Percentiles rank a stretch among this genome's conserved stretches.
Evolutionary conservation across 2,113 vertebrate genomes (phyloP).

Genomic region (Callithrix jacchus): DNA sequence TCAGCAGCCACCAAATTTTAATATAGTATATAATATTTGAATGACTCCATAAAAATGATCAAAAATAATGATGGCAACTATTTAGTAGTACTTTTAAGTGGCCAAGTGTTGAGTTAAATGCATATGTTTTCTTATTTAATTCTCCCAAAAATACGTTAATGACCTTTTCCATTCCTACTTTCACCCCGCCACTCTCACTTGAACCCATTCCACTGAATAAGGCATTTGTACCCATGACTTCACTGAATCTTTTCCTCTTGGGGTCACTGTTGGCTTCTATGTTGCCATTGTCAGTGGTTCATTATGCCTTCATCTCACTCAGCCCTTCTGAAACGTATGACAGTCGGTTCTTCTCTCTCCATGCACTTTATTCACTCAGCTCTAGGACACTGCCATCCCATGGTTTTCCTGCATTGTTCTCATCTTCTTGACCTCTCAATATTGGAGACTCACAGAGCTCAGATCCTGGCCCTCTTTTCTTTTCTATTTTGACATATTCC

Average conservation of each 20-base stretch:
- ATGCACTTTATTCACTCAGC: not conserved
- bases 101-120: not conserved
- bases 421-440: not conserved
- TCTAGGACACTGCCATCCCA: not conserved
- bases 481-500: not conserved
- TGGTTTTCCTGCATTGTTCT: not conserved
- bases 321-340: not conserved
- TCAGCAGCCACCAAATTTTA: not conserved
- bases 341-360: not conserved
- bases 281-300: not conserved
- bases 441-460: not conserved
- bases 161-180: not conserved
- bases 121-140: not conserved
- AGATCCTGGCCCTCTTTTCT: not conserved
- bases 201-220: not conserved
- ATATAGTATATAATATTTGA: not conserved
- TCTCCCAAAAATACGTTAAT: not conserved
- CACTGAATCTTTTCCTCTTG: not conserved
- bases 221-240: not conserved
- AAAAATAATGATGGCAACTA: not conserved
- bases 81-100: not conserved
- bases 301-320: not conserved
- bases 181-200: not conserved
- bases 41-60: not conserved
- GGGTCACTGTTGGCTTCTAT: not conserved